These are phyloP conservation scores for Tamandua tetradactyla DNA, from an alignment of 2,797 vertebrate species.

Conservation along the genomic window DNA sequence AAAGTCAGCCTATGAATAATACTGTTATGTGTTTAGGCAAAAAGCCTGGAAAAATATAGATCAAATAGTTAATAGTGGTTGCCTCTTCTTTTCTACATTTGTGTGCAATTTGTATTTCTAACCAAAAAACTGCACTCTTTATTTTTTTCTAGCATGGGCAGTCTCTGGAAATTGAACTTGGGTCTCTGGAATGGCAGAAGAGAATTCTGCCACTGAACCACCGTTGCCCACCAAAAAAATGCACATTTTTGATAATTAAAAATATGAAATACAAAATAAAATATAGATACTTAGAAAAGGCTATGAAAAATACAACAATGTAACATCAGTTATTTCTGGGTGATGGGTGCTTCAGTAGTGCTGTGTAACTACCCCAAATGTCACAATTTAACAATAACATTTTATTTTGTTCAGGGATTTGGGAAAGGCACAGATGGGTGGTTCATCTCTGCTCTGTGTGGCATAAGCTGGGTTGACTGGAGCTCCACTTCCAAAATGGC, in stretches of 20 bases:
- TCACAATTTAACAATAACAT: not conserved
- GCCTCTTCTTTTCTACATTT: not conserved
- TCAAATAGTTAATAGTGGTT: not conserved
- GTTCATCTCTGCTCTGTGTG: not conserved
- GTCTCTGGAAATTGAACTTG: no score
- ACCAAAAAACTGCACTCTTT: no score
- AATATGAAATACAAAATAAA: not conserved
- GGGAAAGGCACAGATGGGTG: not conserved
- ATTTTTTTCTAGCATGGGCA: no score
- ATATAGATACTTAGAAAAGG: not conserved
- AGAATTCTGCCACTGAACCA: no score
- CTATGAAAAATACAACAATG: not conserved
- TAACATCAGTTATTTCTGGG: not conserved
- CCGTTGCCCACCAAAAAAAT: no score
- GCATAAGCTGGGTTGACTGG: not conserved
- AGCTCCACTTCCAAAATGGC: not conserved
- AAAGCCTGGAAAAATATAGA: not conserved
- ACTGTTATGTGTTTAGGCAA: not conserved
- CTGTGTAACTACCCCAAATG: not conserved
- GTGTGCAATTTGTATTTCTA: not conserved
- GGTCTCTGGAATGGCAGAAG: no score
- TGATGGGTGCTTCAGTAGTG: not conserved
- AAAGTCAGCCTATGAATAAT: not conserved
- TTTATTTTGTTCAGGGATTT: conserved; percentile 11
- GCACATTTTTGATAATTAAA: not conserved